Evolutionary conservation across 30 jellyfish, hydroid and myxozoan genomes (phyloP).

Genomic region (Turritopsis dohrnii): DNA sequence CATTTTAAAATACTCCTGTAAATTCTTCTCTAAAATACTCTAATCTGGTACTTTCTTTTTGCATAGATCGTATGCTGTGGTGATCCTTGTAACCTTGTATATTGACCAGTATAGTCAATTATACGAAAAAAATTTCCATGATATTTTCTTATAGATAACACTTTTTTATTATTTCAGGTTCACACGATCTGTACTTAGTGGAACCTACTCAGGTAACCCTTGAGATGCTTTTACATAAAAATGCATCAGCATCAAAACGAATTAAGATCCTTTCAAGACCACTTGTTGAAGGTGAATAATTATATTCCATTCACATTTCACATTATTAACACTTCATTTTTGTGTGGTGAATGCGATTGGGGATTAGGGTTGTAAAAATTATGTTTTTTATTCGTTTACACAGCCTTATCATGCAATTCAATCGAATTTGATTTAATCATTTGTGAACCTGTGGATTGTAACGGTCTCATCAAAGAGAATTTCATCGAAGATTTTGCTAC

Average conservation of each 20-base stretch:
- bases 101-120: too few species aligned
- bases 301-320: not conserved
- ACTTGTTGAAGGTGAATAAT: not conserved
- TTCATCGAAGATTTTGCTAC: constrained; percentile 21
- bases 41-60: too few species aligned
- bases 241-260: not conserved
- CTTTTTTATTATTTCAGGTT: too few species aligned
- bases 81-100: too few species aligned
- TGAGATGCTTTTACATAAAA: not conserved
- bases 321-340: too few species aligned
- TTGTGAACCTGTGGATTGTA: constrained; percentile 27
- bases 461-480: constrained; percentile 19
- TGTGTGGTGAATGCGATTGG: too few species aligned
- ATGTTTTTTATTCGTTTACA: not conserved
- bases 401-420: constrained; percentile 5
- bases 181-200: not conserved
- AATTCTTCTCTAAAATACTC: too few species aligned
- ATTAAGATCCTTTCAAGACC: constrained; percentile 15
- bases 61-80: too few species aligned
- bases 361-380: too few species aligned
- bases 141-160: too few species aligned
- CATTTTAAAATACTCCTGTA: too few species aligned
- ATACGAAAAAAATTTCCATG: too few species aligned
- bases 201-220: constrained; percentile 11
- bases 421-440: constrained; percentile 16